phyloP scores from a whole-genome alignment of 2,888 invertebrate species.

The Flexamia atlantica region DNA sequence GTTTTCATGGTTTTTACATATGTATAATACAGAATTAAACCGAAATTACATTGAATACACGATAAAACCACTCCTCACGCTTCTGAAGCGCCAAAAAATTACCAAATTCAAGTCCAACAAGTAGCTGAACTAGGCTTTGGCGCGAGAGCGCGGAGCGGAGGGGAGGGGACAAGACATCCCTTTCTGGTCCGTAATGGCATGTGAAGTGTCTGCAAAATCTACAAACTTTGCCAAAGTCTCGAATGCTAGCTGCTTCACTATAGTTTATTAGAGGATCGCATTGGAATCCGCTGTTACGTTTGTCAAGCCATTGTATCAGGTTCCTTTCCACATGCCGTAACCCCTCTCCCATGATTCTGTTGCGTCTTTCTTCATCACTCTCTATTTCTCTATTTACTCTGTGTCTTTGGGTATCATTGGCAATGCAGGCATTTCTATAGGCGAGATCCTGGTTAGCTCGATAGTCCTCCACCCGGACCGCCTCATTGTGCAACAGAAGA shows the following conservation, averaged over 20 bases:
- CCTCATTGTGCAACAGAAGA: background rate
- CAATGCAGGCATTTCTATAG: background rate
- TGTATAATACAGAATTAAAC: too few relatives aligned
- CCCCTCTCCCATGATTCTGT: background rate
- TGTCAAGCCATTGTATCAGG: background rate
- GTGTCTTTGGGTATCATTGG: background rate
- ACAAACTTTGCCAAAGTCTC: background rate
- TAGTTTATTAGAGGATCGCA: background rate
- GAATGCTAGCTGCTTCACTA: slow-evolving; percentile 5
- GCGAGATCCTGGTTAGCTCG: background rate
- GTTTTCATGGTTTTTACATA: too few relatives aligned
- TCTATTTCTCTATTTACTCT: background rate
- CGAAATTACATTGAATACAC: too few relatives aligned
- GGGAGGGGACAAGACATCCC: too few relatives aligned
- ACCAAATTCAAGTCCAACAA: too few relatives aligned
- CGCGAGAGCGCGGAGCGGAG: too few relatives aligned
- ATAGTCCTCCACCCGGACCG: background rate
- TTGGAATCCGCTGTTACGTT: background rate
- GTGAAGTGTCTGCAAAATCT: too few relatives aligned
- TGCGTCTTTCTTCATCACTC: background rate
- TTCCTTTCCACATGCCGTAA: background rate
- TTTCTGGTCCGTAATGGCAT: too few relatives aligned
- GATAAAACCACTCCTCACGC: too few relatives aligned
- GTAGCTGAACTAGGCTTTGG: too few relatives aligned
- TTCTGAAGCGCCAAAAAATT: too few relatives aligned